Conservation (phyloP, 2,797 vertebrate genomes). For the Myotis pilosus region DNA sequence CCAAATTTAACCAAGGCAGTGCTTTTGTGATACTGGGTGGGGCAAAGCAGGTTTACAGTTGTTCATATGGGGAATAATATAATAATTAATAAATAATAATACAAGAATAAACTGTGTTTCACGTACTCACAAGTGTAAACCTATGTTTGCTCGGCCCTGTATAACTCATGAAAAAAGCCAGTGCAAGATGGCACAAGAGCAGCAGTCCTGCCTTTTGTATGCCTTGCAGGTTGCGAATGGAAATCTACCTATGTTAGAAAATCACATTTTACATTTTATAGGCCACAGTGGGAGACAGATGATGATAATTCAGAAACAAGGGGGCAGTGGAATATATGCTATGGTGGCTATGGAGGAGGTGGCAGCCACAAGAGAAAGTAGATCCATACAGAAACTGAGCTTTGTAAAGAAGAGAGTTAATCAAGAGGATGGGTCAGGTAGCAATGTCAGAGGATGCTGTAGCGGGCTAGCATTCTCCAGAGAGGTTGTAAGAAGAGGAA, state of each 20-base stretch:
- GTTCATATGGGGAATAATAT: not conserved
- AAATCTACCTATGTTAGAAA: not conserved
- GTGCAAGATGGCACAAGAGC: not conserved
- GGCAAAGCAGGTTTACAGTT: not conserved
- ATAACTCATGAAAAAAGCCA: not conserved
- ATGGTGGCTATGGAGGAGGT: not conserved
- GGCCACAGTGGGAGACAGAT: not conserved
- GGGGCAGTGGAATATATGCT: not conserved
- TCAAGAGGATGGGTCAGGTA: not conserved
- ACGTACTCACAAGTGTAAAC: not conserved
- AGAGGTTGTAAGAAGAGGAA: not conserved
- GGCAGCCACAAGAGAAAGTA: not conserved
- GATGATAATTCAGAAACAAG: not conserved
- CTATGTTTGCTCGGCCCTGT: not conserved
- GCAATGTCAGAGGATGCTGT: not conserved
- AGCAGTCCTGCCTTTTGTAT: not conserved
- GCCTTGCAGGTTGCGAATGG: not conserved
- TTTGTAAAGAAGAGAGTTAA: not conserved
- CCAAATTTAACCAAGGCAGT: not conserved
- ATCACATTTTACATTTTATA: not conserved
- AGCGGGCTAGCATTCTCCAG: not conserved
- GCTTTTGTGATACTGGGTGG: not conserved
- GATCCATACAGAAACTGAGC: not conserved
- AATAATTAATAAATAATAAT: not conserved
- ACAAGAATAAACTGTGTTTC: not conserved